A percentile compares a stretch with the other conserved stretches of the same genome.
These are phyloP conservation scores for Meiosimyza platycephala DNA, from an alignment of 2,888 invertebrate species.

Conservation along the genomic window DNA sequence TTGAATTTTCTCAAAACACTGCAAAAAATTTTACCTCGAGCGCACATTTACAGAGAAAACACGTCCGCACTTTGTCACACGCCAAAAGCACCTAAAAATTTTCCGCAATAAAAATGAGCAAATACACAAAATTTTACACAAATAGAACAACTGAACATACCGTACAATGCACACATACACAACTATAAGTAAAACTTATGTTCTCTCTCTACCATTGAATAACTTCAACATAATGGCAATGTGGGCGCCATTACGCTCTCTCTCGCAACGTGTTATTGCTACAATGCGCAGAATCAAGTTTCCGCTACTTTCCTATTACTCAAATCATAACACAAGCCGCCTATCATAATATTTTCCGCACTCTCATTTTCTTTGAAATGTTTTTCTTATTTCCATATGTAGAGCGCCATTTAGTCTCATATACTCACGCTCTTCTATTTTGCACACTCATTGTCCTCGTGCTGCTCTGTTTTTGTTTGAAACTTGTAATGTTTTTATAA, in stretches of 20 bases:
- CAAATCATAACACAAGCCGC: too few relatives aligned
- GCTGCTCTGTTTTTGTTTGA: too few relatives aligned
- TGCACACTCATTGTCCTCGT: too few relatives aligned
- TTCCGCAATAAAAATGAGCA: constrained; percentile 1
- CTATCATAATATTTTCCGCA: too few relatives aligned
- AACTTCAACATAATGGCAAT: not conserved
- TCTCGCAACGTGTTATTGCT: not conserved
- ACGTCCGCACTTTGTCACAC: constrained; percentile 59
- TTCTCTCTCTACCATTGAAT: not conserved
- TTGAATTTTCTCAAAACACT: too few relatives aligned
- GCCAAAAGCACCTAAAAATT: constrained; percentile 58
- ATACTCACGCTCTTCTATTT: too few relatives aligned
- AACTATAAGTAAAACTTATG: not conserved
- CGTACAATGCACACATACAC: not conserved
- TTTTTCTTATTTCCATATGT: too few relatives aligned
- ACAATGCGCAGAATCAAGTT: not conserved
- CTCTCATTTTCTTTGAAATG: too few relatives aligned
- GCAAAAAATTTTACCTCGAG: not conserved
- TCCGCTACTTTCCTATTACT: too few relatives aligned
- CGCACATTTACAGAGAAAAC: constrained; percentile 42
- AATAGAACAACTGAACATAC: not conserved
- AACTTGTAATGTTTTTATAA: too few relatives aligned
- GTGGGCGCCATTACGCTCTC: constrained; percentile 3
- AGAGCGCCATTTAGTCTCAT: too few relatives aligned
- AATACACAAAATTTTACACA: constrained; percentile 18